Conservation (phyloP, 2,113 vertebrate genomes). For the Origma solitaria region DNA sequence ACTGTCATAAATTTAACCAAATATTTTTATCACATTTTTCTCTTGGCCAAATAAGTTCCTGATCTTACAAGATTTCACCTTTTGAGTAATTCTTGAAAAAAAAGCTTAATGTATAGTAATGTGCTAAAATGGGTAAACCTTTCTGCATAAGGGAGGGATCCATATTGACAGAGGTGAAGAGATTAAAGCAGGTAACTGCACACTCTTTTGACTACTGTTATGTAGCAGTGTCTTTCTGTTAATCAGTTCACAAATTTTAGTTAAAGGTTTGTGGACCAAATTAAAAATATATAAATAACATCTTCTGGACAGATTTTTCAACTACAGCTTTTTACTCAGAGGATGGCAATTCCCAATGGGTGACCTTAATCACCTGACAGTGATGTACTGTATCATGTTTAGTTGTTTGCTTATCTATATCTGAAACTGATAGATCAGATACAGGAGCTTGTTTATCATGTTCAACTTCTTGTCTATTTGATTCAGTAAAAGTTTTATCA, state of each 20-base stretch:
- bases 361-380: slow-evolving; percentile 57
- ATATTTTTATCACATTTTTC: neutral
- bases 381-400: slow-evolving; percentile 55
- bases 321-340: neutral
- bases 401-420: slow-evolving; percentile 62
- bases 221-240: neutral
- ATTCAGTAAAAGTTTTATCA: slow-evolving; percentile 66
- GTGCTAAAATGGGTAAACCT: neutral
- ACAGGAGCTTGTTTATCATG: slow-evolving; percentile 54
- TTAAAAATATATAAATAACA: neutral
- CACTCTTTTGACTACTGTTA: neutral
- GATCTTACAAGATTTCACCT: neutral
- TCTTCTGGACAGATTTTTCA: neutral
- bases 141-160: neutral
- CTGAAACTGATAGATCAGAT: slow-evolving; percentile 63
- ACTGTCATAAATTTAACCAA: neutral
- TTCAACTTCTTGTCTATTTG: slow-evolving; percentile 58
- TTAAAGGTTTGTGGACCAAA: neutral
- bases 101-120: neutral
- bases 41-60: neutral
- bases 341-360: neutral
- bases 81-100: neutral
- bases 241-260: neutral
- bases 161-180: neutral
- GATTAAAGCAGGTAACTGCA: neutral